These are phyloP conservation scores for Sapajus apella DNA, from an alignment of 2,113 vertebrate genomes.

Conservation along the genomic window DNA sequence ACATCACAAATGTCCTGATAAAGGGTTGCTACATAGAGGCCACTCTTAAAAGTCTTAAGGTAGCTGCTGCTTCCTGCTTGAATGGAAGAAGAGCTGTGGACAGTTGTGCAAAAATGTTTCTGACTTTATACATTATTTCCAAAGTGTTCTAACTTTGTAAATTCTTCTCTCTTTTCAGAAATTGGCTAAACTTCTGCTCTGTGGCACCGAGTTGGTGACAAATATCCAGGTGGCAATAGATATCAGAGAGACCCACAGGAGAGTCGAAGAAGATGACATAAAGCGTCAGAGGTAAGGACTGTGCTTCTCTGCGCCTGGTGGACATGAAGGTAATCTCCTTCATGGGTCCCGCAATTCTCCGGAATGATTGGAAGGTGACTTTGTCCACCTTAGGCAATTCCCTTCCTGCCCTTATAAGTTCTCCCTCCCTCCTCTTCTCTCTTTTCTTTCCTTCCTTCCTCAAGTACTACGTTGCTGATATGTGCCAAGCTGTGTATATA, in stretches of 20 bases:
- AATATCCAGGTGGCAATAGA: conserved; percentile 88
- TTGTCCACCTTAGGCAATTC: background rate
- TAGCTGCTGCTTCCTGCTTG: background rate
- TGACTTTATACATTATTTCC: background rate
- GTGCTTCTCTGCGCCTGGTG: accelerated
- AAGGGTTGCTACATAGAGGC: background rate
- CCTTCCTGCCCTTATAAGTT: background rate
- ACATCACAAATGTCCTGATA: no score
- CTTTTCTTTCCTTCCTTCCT: background rate
- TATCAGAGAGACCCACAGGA: conserved; percentile 83
- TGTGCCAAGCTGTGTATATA: background rate
- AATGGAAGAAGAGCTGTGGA: background rate
- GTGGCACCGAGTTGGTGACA: conserved; percentile 86
- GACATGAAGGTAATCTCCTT: background rate
- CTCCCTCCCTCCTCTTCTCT: no score
- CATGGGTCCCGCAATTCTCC: background rate
- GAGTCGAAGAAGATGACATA: conserved; percentile 83
- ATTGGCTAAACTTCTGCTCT: conserved; percentile 84
- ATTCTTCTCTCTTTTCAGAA: conserved; percentile 74
- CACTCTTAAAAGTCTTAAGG: background rate
- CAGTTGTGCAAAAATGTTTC: background rate
- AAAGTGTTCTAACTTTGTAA: background rate
- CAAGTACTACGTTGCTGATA: background rate
- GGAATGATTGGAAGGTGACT: background rate
- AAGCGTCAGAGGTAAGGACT: conserved; percentile 84